Evolutionary conservation across 1,140 invertebrate species (phyloP).

Genomic region (Cotesia chilonis): DNA sequence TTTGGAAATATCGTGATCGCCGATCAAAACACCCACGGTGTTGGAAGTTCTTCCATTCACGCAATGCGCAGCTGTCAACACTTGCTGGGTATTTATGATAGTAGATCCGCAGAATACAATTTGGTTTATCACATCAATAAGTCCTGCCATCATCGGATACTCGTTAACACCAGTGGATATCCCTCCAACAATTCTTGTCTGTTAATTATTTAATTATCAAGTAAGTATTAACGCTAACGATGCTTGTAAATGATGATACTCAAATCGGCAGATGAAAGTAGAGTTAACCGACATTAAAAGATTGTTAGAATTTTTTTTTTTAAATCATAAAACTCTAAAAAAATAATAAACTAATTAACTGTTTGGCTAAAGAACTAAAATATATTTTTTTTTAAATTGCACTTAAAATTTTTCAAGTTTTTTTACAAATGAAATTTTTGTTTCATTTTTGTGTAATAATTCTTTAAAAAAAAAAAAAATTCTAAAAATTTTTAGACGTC

Average conservation of each 20-base stretch:
- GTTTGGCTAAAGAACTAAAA: too few relatives aligned
- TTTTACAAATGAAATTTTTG: too few relatives aligned
- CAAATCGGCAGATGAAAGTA: too few relatives aligned
- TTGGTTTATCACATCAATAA: constrained; percentile 59
- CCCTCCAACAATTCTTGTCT: constrained; percentile 73
- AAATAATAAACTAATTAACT: too few relatives aligned
- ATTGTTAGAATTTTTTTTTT: too few relatives aligned
- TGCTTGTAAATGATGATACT: background rate
- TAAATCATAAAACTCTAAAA: too few relatives aligned
- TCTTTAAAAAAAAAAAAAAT: too few relatives aligned
- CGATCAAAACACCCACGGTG: constrained; percentile 65
- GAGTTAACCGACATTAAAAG: too few relatives aligned
- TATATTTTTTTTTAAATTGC: too few relatives aligned
- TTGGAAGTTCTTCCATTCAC: constrained; percentile 43
- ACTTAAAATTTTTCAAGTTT: too few relatives aligned
- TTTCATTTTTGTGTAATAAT: too few relatives aligned
- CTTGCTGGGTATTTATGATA: constrained; percentile 70
- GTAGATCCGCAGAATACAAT: constrained; percentile 72
- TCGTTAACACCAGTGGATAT: constrained; percentile 69
- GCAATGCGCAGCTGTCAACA: constrained; percentile 79
- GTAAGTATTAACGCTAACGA: background rate
- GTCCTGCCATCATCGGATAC: constrained; percentile 72
- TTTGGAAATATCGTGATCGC: constrained; percentile 65
- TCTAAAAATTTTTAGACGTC: too few relatives aligned
- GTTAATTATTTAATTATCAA: constrained; percentile 29